A percentile compares a stretch with the other conserved stretches of the same genome.
These are phyloP conservation scores for Hippoglossus hippoglossus DNA, from an alignment of 2,797 vertebrate genomes.

Conservation along the genomic window DNA sequence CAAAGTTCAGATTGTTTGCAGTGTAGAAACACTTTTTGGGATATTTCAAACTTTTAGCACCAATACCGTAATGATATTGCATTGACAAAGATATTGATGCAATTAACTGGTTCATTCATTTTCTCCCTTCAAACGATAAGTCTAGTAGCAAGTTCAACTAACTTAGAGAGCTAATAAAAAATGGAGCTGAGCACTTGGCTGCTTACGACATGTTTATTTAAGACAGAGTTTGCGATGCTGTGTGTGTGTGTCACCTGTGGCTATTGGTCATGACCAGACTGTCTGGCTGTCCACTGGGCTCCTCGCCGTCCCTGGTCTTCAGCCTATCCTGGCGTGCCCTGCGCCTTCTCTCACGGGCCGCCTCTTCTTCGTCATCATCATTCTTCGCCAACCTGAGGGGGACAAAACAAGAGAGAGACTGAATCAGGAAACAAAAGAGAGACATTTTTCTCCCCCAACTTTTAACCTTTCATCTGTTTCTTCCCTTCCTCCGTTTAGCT, in stretches of 20 bases:
- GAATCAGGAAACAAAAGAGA: constrained; percentile 22
- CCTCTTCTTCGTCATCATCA: constrained; percentile 97
- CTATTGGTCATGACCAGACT: constrained; percentile 88
- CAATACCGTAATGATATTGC: too few species aligned
- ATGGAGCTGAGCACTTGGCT: neutral
- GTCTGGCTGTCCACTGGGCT: constrained; percentile 83
- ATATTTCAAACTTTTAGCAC: too few species aligned
- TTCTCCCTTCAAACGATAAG: too few species aligned
- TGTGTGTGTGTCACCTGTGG: constrained; percentile 86
- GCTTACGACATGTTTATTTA: neutral
- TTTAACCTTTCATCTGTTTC: constrained; percentile 22
- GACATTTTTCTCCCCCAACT: constrained; percentile 16
- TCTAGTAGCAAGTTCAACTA: too few species aligned
- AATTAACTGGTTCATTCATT: too few species aligned
- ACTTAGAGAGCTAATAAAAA: neutral
- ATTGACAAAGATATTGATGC: too few species aligned
- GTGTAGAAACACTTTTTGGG: too few species aligned
- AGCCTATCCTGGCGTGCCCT: constrained; percentile 94
- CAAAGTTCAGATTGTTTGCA: too few species aligned
- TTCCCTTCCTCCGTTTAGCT: constrained; percentile 40
- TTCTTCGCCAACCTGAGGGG: constrained; percentile 87
- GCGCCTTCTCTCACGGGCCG: constrained; percentile 93
- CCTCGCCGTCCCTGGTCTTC: constrained; percentile 86
- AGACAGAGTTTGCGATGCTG: neutral
- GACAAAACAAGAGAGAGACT: constrained; percentile 16